Conservation (phyloP, 2,888 invertebrate species). For the Himalopsyche japonica region DNA sequence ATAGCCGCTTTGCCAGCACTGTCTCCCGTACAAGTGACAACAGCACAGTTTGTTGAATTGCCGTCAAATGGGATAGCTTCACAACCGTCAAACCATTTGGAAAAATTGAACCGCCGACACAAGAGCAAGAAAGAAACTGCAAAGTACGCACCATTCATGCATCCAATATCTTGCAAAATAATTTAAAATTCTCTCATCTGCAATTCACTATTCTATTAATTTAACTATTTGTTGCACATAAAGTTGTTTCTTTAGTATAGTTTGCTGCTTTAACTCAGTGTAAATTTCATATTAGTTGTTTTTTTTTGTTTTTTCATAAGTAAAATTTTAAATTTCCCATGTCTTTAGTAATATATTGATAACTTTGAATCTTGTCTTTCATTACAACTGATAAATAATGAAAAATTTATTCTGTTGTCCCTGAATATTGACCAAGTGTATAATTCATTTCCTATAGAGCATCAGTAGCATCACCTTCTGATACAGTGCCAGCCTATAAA, state of each 20-base stretch:
- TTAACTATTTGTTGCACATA: not conserved
- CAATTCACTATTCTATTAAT: not conserved
- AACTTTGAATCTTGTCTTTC: not conserved
- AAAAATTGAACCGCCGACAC: conserved; percentile 35
- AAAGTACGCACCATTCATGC: conserved; percentile 38
- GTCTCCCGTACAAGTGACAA: conserved; percentile 30
- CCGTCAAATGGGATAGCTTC: conserved; percentile 24
- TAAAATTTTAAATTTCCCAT: not conserved
- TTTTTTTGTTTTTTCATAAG: not conserved
- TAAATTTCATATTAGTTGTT: not conserved
- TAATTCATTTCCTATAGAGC: conserved; percentile 8
- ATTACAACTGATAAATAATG: not conserved
- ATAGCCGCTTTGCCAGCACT: conserved; percentile 37
- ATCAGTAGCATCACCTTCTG: conserved; percentile 13
- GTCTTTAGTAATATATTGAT: not conserved
- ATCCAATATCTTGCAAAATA: conserved; percentile 4
- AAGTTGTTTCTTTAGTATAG: not conserved
- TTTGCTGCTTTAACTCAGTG: not conserved
- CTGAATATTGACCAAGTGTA: not conserved
- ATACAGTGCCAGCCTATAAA: conserved; percentile 50
- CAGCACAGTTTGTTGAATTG: conserved; percentile 24
- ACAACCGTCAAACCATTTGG: conserved; percentile 29
- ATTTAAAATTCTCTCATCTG: not conserved
- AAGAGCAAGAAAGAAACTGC: conserved; percentile 39
- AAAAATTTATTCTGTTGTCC: not conserved